Percentiles rank a stretch among this genome's conserved stretches.
Evolutionary conservation across 2,113 vertebrate genomes (phyloP).

Genomic region (Capreolus pygargus): DNA sequence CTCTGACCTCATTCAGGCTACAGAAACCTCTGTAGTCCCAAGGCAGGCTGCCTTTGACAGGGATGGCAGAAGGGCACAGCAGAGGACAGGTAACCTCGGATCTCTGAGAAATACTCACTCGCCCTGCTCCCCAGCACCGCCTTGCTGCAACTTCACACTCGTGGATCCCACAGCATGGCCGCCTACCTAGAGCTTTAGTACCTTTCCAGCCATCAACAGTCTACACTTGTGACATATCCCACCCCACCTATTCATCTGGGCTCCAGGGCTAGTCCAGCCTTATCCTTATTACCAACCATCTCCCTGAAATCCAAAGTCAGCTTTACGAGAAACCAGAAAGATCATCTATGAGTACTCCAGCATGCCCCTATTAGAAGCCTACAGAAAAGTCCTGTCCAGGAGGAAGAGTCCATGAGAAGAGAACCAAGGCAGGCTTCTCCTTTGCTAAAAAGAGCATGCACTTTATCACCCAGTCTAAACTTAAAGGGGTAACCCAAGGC

Average conservation of each 20-base stretch:
- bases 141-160: neutral
- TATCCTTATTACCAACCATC: neutral
- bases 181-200: neutral
- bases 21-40: neutral
- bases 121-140: neutral
- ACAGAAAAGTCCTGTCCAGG: neutral
- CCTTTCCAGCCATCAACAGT: neutral
- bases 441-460: neutral
- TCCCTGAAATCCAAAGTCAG: conserved; percentile 25
- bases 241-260: neutral
- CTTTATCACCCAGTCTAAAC: neutral
- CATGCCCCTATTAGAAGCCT: neutral
- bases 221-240: neutral
- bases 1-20: neutral
- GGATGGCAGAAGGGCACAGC: neutral
- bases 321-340: neutral
- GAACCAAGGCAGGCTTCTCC: neutral
- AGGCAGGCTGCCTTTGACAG: neutral
- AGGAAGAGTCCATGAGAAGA: neutral
- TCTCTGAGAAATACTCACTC: neutral
- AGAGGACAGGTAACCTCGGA: neutral
- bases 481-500: neutral
- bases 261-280: neutral
- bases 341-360: neutral
- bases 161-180: neutral